These are phyloP conservation scores for Falco naumanni DNA, from an alignment of 2,797 vertebrate genomes.

Conservation along the genomic window DNA sequence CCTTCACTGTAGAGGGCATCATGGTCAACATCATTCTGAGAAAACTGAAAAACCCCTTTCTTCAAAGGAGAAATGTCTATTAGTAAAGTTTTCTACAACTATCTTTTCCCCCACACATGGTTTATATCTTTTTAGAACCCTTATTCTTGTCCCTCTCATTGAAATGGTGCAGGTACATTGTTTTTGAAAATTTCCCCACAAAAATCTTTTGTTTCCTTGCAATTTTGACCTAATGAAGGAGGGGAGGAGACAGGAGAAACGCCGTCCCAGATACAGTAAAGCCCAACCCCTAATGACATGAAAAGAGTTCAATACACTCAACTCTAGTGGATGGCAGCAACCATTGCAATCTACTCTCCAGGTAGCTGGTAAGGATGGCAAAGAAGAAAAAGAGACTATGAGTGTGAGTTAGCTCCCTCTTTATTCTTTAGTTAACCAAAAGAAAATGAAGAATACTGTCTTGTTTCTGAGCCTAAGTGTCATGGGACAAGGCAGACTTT, in stretches of 20 bases:
- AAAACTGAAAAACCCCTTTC: not conserved
- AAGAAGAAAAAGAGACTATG: not conserved
- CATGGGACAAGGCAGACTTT: not conserved
- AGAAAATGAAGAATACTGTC: not conserved
- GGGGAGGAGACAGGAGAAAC: not conserved
- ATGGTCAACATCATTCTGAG: not conserved
- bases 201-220: not conserved
- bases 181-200: not conserved
- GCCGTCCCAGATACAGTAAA: not conserved
- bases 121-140: not conserved
- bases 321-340: not conserved
- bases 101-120: rapidly evolving
- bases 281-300: not conserved
- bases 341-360: not conserved
- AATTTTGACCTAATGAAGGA: not conserved
- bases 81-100: not conserved
- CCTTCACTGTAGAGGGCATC: not conserved
- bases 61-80: not conserved
- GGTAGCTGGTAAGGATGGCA: not conserved
- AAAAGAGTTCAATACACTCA: not conserved
- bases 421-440: not conserved
- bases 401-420: not conserved
- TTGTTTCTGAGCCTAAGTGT: not conserved
- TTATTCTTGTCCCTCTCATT: not conserved
- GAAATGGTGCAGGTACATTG: not conserved